Conservation (phyloP, 2,888 invertebrate genomes). For the Cheiracanthium punctorium region DNA sequence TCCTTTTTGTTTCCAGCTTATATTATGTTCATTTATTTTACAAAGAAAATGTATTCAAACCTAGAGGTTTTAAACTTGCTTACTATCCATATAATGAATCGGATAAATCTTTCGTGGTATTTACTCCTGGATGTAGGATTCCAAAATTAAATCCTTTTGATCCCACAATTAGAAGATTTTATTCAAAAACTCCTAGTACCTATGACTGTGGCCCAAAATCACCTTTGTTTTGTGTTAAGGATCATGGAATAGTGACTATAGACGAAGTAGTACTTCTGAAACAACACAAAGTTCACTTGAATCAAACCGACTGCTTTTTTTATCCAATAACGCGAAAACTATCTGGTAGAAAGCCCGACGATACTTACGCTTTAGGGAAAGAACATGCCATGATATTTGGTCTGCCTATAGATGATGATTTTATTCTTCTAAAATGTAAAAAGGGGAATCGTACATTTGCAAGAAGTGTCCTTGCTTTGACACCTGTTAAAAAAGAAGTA, state of each 20-base stretch:
- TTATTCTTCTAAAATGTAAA: constrained; percentile 63
- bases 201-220: constrained; percentile 53
- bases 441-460: constrained; percentile 39
- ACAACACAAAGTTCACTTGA: constrained; percentile 32
- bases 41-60: constrained; percentile 16
- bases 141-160: constrained; percentile 70
- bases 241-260: constrained; percentile 37
- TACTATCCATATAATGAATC: constrained; percentile 14
- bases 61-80: neutral
- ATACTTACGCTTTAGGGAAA: constrained; percentile 47
- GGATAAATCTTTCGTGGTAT: constrained; percentile 51
- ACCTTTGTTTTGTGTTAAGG: constrained; percentile 26
- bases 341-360: constrained; percentile 52
- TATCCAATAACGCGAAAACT: constrained; percentile 39
- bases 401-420: constrained; percentile 65
- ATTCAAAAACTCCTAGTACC: constrained; percentile 33
- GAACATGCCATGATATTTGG: constrained; percentile 64
- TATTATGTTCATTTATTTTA: constrained; percentile 52
- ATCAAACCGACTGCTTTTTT: constrained; percentile 55
- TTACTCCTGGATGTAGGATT: constrained; percentile 67
- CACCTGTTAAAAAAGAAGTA: constrained; percentile 58
- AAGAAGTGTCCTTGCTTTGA: constrained; percentile 28
- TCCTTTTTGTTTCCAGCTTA: constrained; percentile 48
- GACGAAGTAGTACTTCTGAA: constrained; percentile 37
- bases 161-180: constrained; percentile 56